A percentile compares a stretch with the other conserved stretches of the same genome.
Evolutionary conservation across 37 sponge, comb jelly and placozoan genomes (phyloP).

Genomic region (Cliona cf. orientalis): DNA sequence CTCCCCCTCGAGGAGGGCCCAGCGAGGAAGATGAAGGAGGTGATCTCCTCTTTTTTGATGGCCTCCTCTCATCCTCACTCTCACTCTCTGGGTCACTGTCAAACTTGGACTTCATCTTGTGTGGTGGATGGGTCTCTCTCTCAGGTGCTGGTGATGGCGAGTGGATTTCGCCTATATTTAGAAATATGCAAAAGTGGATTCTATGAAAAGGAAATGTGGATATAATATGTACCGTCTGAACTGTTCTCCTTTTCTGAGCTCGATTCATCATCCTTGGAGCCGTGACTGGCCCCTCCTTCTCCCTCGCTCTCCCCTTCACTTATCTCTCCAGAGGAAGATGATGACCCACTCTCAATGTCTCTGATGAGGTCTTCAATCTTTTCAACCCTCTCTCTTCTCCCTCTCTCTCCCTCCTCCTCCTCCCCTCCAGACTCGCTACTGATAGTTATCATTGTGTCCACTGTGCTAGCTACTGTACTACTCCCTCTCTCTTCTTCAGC

Average conservation of each 20-base stretch:
- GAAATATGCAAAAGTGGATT: too few species aligned
- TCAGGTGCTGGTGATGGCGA: background rate
- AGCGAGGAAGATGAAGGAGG: background rate
- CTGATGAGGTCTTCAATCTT: conserved; percentile 38
- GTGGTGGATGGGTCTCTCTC: background rate
- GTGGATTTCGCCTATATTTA: too few species aligned
- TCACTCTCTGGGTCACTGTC: background rate
- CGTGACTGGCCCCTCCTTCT: background rate
- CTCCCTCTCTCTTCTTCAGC: background rate
- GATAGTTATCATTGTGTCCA: too few species aligned
- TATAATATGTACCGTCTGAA: too few species aligned
- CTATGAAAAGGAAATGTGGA: too few species aligned
- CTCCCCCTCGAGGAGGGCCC: too few species aligned
- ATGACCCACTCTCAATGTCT: conserved; percentile 15
- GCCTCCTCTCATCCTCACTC: conserved; percentile 13
- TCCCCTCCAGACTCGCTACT: conserved; percentile 2
- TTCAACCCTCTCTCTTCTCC: conserved; percentile 5
- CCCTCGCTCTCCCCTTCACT: background rate
- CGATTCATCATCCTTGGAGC: background rate
- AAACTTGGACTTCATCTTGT: conserved; percentile 40
- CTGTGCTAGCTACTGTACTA: background rate
- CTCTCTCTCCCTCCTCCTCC: conserved; percentile 11
- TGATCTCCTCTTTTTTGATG: background rate
- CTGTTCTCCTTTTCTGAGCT: background rate
- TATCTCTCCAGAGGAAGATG: background rate